Percentiles rank a stretch among this genome's conserved stretches.
Conservation (phyloP, 2,888 invertebrate genomes). For the Dolomedes plantarius region DNA sequence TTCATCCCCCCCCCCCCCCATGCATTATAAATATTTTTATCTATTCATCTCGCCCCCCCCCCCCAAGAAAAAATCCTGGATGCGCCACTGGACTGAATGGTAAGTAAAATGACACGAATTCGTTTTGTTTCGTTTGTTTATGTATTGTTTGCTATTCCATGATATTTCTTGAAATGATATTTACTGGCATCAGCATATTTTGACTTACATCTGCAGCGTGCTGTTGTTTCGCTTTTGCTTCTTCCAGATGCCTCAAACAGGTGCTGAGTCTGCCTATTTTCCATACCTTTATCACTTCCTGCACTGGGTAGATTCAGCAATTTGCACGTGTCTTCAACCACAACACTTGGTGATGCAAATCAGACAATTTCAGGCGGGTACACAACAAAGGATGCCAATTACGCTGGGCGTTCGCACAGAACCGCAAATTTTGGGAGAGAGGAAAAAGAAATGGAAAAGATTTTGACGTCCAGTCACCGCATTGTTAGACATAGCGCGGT, state of each 20-base stretch:
- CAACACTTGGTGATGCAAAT: slow-evolving; percentile 61
- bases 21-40: too few relatives aligned
- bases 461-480: slow-evolving; percentile 31
- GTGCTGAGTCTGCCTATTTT: not conserved
- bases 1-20: too few relatives aligned
- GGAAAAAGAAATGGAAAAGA: not conserved
- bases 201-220: too few relatives aligned
- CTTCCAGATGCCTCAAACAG: not conserved
- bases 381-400: slow-evolving; percentile 47
- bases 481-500: slow-evolving; percentile 40
- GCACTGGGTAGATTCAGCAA: slow-evolving; percentile 20
- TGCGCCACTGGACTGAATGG: too few relatives aligned
- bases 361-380: slow-evolving; percentile 35
- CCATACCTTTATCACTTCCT: not conserved
- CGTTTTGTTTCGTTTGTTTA: too few relatives aligned
- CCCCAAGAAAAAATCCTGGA: too few relatives aligned
- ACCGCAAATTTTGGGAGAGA: slow-evolving; percentile 45
- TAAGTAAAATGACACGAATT: too few relatives aligned
- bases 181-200: too few relatives aligned
- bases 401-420: slow-evolving; percentile 51
- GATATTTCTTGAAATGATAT: too few relatives aligned
- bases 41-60: too few relatives aligned
- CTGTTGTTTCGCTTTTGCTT: not conserved
- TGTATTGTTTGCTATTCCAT: too few relatives aligned
- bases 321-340: slow-evolving; percentile 69